A percentile compares a stretch with the other conserved stretches of the same genome.
Evolutionary conservation across 2,113 vertebrate species (phyloP).

Genomic region (Hippotragus niger): DNA sequence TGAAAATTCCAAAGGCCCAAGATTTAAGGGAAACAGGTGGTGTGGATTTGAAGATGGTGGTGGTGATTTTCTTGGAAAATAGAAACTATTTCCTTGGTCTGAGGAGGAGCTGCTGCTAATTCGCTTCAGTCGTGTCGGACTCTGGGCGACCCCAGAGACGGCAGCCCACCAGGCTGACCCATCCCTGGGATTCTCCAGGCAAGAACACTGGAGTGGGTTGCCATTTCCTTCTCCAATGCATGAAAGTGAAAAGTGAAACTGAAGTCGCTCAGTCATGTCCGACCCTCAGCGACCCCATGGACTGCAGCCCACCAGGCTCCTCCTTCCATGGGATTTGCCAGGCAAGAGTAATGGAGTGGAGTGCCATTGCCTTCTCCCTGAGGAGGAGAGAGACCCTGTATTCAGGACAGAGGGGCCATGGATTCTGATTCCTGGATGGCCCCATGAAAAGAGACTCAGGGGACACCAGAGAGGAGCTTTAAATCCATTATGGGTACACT

Average conservation of each 20-base stretch:
- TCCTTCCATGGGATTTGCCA: too few species aligned
- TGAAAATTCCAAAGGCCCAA: neutral
- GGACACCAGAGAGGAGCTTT: neutral
- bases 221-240: too few species aligned
- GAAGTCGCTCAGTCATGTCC: rapidly evolving
- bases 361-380: too few species aligned
- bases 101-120: neutral
- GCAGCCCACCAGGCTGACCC: too few species aligned
- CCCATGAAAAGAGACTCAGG: neutral
- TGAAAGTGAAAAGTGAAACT: too few species aligned
- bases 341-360: too few species aligned
- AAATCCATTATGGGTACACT: neutral
- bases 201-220: too few species aligned
- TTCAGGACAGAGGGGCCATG: neutral
- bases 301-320: too few species aligned
- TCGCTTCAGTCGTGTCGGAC: too few species aligned
- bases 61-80: neutral
- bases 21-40: neutral
- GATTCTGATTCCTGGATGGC: neutral
- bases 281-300: too few species aligned
- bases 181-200: too few species aligned
- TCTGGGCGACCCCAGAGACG: rapidly evolving
- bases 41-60: neutral
- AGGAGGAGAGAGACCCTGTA: neutral
- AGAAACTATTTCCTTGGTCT: neutral